These are phyloP conservation scores for Hirtodrosophila confusa DNA, from an alignment of 2,888 invertebrate species.

Conservation along the genomic window DNA sequence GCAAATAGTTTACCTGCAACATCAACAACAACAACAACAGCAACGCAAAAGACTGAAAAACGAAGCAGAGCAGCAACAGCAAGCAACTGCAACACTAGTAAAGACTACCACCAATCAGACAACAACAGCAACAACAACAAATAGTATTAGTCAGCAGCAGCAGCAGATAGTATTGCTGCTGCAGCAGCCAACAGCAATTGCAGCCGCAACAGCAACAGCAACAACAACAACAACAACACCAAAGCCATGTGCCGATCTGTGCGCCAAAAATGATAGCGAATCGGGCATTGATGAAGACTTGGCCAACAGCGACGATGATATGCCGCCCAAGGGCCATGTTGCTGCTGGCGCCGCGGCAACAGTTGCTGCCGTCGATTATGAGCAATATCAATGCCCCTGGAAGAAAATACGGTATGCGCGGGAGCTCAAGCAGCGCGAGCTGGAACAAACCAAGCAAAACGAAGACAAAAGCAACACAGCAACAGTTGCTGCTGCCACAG, in stretches of 20 bases:
- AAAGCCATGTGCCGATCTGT: slow-evolving; percentile 66
- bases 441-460: slow-evolving; percentile 63
- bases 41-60: slow-evolving; percentile 84
- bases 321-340: slow-evolving; percentile 38
- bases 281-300: slow-evolving; percentile 79
- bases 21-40: slow-evolving; percentile 32
- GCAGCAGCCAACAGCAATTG: slow-evolving; percentile 50
- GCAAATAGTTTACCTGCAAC: slow-evolving; percentile 54
- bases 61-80: slow-evolving; percentile 68
- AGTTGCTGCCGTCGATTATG: slow-evolving; percentile 57
- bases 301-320: slow-evolving; percentile 70
- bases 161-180: slow-evolving; percentile 71
- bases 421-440: slow-evolving; percentile 83
- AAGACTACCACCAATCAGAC: slow-evolving; percentile 75
- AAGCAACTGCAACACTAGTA: slow-evolving; percentile 71
- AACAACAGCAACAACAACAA: slow-evolving; percentile 66
- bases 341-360: slow-evolving; percentile 27
- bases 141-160: slow-evolving; percentile 79
- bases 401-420: slow-evolving; percentile 84
- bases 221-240: slow-evolving; percentile 48
- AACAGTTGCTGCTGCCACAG: slow-evolving; percentile 8
- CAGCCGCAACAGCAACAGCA: slow-evolving; percentile 35
- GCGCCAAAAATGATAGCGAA: slow-evolving; percentile 75
- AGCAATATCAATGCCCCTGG: slow-evolving; percentile 84
- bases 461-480: slow-evolving; percentile 33